These are phyloP conservation scores for Sitophilus oryzae DNA, from an alignment of 1,140 invertebrate genomes.

Conservation along the genomic window DNA sequence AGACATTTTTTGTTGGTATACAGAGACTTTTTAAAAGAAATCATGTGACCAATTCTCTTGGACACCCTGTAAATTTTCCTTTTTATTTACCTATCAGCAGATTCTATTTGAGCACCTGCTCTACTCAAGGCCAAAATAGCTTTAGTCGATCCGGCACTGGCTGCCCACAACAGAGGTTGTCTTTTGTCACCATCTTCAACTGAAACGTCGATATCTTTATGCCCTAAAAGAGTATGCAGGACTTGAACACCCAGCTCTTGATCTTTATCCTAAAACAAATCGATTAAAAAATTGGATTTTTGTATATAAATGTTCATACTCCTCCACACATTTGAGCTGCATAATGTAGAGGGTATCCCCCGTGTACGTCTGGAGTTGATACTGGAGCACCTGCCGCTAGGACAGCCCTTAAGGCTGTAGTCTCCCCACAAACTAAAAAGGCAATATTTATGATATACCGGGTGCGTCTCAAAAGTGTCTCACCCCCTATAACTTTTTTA, in stretches of 20 bases:
- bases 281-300: slow-evolving; percentile 1
- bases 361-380: slow-evolving; percentile 84
- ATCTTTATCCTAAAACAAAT: slow-evolving; percentile 37
- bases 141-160: slow-evolving; percentile 89
- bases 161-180: slow-evolving; percentile 93
- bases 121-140: slow-evolving; percentile 82
- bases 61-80: too few relatives aligned
- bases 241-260: slow-evolving; percentile 67
- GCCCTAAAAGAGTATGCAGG: slow-evolving; percentile 73
- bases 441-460: too few relatives aligned
- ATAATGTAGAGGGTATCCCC: slow-evolving; percentile 93
- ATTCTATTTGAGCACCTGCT: slow-evolving; percentile 51
- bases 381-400: slow-evolving; percentile 76
- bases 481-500: too few relatives aligned
- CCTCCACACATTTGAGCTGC: slow-evolving; percentile 92
- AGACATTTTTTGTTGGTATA: too few relatives aligned
- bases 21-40: too few relatives aligned
- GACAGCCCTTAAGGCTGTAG: slow-evolving; percentile 78
- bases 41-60: too few relatives aligned
- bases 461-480: too few relatives aligned
- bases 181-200: slow-evolving; percentile 85
- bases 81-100: slow-evolving; percentile 17
- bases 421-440: slow-evolving; percentile 77
- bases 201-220: slow-evolving; percentile 71
- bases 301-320: slow-evolving; percentile 41